Conservation (phyloP, 1,140 invertebrate species). For the Helicoverpa armigera region DNA sequence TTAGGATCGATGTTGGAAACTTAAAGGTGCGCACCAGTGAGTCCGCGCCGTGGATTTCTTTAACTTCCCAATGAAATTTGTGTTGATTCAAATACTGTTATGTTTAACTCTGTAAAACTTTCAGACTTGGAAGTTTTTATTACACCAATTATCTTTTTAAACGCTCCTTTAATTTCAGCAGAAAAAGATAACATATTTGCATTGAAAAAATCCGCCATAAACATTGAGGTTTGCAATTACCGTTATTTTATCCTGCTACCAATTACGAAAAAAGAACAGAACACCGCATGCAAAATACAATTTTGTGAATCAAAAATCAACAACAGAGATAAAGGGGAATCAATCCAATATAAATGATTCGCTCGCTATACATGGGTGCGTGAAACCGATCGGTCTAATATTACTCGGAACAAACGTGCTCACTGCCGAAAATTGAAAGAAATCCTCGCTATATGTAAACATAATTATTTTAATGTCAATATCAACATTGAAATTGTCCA, state of each 20-base stretch:
- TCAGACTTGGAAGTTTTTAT: slow-evolving; percentile 4
- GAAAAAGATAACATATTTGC: background rate
- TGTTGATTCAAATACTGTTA: slow-evolving; percentile 40
- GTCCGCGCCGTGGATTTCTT: slow-evolving; percentile 17
- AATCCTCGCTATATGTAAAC: slow-evolving; percentile 54
- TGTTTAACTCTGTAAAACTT: slow-evolving; percentile 21
- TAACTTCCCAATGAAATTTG: slow-evolving; percentile 42
- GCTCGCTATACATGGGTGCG: background rate
- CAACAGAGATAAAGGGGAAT: background rate
- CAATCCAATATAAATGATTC: background rate
- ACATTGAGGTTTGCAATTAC: slow-evolving; percentile 25
- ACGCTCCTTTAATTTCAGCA: background rate
- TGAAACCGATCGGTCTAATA: background rate
- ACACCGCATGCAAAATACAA: background rate
- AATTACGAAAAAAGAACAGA: slow-evolving; percentile 15
- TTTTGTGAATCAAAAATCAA: too few species aligned
- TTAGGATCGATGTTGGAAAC: slow-evolving; percentile 36
- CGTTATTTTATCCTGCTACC: slow-evolving; percentile 2
- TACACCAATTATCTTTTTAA: background rate
- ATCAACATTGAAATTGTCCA: slow-evolving; percentile 71
- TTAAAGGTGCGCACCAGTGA: slow-evolving; percentile 33
- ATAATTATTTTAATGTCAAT: slow-evolving; percentile 69
- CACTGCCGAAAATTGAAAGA: slow-evolving; percentile 40
- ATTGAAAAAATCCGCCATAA: background rate
- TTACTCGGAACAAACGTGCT: background rate